These are phyloP conservation scores for Marmota monax DNA, from an alignment of 2,113 vertebrate species.

Conservation along the genomic window DNA sequence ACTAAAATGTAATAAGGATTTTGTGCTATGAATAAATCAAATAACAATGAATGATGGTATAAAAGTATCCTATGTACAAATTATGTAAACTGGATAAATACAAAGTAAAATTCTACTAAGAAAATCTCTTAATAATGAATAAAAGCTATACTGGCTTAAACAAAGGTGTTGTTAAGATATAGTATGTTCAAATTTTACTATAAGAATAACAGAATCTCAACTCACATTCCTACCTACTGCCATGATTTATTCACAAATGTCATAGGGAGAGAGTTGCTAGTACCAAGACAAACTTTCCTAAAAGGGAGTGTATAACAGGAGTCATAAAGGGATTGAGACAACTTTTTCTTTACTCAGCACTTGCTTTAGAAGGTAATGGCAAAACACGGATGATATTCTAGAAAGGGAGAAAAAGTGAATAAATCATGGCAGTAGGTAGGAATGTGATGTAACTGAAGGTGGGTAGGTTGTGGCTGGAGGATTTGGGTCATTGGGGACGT, in stretches of 20 bases:
- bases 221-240: neutral
- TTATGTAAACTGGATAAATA: neutral
- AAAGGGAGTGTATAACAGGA: neutral
- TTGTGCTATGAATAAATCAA: neutral
- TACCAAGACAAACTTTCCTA: neutral
- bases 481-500: too few relatives aligned
- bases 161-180: neutral
- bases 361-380: neutral
- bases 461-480: too few relatives aligned
- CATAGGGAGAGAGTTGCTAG: neutral
- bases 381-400: neutral
- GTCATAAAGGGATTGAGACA: neutral
- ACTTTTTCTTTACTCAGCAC: neutral
- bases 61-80: neutral
- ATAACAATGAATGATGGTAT: neutral
- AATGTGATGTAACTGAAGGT: neutral
- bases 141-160: neutral
- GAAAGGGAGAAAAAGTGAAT: neutral
- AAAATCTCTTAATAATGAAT: neutral
- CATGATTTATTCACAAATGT: neutral
- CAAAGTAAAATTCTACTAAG: neutral
- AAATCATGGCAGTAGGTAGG: neutral
- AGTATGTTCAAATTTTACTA: neutral
- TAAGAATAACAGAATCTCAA: conserved; percentile 6
- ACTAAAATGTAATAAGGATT: neutral